Evolutionary conservation across 2,888 invertebrate genomes (phyloP).

Genomic region (Drosophila borborema): DNA sequence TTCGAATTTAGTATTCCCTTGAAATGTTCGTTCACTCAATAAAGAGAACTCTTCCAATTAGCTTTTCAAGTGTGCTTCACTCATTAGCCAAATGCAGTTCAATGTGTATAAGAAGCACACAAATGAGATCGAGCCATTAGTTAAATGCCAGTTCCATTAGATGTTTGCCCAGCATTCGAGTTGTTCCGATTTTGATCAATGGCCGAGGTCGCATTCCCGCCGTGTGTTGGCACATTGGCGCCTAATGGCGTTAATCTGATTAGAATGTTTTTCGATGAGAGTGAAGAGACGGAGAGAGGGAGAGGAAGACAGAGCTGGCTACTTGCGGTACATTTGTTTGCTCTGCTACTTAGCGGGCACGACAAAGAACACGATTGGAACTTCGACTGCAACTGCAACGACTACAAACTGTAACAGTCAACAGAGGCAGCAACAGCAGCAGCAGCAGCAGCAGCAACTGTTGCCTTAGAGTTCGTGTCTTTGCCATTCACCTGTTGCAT

Average conservation of each 20-base stretch:
- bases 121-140: slow-evolving; percentile 48
- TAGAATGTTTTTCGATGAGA: slow-evolving; percentile 57
- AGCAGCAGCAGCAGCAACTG: slow-evolving; percentile 5
- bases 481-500: slow-evolving; percentile 73
- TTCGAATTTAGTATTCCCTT: not conserved
- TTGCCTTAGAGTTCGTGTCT: slow-evolving; percentile 61
- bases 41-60: slow-evolving; percentile 13
- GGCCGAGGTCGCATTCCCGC: slow-evolving; percentile 25
- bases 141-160: slow-evolving; percentile 35
- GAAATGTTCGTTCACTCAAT: not conserved
- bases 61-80: slow-evolving; percentile 35
- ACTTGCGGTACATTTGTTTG: slow-evolving; percentile 64
- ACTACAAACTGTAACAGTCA: slow-evolving; percentile 21
- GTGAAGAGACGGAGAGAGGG: not conserved
- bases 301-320: not conserved
- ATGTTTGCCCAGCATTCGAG: slow-evolving; percentile 9
- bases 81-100: slow-evolving; percentile 13
- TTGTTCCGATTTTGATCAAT: slow-evolving; percentile 48
- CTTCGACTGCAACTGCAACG: slow-evolving; percentile 10
- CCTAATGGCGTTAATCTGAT: slow-evolving; percentile 76
- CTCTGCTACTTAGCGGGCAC: slow-evolving; percentile 60
- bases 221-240: slow-evolving; percentile 60
- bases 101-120: slow-evolving; percentile 6
- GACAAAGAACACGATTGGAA: slow-evolving; percentile 38
- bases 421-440: not conserved